These are phyloP conservation scores for Argyrosomus japonicus DNA, from an alignment of 2,113 vertebrate genomes.

Conservation along the genomic window DNA sequence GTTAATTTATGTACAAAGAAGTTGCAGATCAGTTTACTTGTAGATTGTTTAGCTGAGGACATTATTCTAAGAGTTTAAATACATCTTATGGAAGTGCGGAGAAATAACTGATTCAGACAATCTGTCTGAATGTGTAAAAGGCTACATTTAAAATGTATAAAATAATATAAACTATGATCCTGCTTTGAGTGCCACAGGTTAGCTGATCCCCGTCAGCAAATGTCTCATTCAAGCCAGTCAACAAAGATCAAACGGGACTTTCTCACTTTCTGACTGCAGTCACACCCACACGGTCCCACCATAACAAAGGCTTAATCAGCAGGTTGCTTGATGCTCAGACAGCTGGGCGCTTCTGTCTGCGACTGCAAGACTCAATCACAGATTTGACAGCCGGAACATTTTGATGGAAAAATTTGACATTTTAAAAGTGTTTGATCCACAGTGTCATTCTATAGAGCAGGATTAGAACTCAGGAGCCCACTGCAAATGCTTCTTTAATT, in stretches of 20 bases:
- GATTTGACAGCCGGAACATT: background rate
- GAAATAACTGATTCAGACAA: background rate
- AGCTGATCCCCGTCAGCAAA: slow-evolving; percentile 24
- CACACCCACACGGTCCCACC: slow-evolving; percentile 38
- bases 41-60: background rate
- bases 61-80: background rate
- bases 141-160: too few species aligned
- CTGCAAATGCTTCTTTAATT: background rate
- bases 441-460: background rate
- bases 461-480: background rate
- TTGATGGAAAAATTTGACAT: background rate
- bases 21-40: background rate
- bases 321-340: slow-evolving; percentile 49
- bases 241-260: slow-evolving; percentile 72
- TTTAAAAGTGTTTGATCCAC: background rate
- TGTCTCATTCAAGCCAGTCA: slow-evolving; percentile 55
- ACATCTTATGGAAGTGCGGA: background rate
- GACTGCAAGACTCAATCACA: background rate
- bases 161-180: background rate
- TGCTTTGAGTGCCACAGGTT: background rate
- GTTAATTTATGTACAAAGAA: background rate
- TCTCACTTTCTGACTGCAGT: slow-evolving; percentile 66
- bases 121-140: too few species aligned
- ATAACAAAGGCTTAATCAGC: slow-evolving; percentile 56
- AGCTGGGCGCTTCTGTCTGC: slow-evolving; percentile 46